Evolutionary conservation across 1,140 invertebrate genomes (phyloP).

Genomic region (Anastrepha ludens): DNA sequence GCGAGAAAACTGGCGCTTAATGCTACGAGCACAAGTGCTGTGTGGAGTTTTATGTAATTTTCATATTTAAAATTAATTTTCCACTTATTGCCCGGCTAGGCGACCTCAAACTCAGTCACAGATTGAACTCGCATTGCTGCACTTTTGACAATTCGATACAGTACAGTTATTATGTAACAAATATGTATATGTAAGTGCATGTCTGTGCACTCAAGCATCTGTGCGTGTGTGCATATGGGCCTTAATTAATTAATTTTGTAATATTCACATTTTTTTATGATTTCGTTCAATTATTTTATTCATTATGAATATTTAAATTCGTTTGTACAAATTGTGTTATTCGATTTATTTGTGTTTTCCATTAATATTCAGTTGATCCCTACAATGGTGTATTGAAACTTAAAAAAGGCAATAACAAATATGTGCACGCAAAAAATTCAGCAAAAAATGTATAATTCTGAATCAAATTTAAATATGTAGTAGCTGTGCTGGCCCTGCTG

Average conservation of each 20-base stretch:
- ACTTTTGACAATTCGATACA: not conserved
- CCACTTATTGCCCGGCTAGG: slow-evolving; percentile 14
- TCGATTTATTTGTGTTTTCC: slow-evolving; percentile 1
- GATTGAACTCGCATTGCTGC: not conserved
- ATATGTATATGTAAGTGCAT: not conserved
- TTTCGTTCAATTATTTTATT: not conserved
- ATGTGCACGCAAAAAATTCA: not conserved
- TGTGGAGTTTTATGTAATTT: slow-evolving; percentile 6
- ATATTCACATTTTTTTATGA: not conserved
- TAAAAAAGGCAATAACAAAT: not conserved
- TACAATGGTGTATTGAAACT: not conserved
- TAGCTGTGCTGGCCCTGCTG: no score
- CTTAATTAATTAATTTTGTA: slow-evolving; percentile 42
- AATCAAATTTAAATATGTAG: no score
- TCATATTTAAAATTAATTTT: slow-evolving; percentile 32
- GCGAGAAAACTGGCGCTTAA: not conserved
- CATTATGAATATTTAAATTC: not conserved
- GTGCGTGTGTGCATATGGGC: not conserved
- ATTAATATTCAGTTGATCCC: not conserved
- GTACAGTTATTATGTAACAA: not conserved
- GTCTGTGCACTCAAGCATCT: not conserved
- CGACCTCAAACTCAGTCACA: not conserved
- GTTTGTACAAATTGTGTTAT: not conserved
- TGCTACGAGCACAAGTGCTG: not conserved
- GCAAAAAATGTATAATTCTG: no score